A percentile compares a stretch with the other conserved stretches of the same genome.
phyloP scores from a whole-genome alignment of 2,797 vertebrate genomes.

The Lepus townsendii region DNA sequence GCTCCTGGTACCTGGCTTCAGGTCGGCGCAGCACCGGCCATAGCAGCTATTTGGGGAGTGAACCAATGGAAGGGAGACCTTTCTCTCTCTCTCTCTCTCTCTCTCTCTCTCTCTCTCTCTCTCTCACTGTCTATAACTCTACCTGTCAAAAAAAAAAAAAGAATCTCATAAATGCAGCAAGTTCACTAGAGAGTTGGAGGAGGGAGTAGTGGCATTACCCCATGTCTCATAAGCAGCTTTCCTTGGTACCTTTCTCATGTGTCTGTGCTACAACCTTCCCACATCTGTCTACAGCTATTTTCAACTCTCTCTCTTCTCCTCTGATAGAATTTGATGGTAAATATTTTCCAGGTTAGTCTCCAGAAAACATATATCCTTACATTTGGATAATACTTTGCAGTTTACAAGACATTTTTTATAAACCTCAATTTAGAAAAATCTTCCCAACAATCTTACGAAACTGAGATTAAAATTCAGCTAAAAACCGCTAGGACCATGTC shows the following conservation, averaged over 20 bases:
- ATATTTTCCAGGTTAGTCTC: neutral
- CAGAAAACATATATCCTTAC: neutral
- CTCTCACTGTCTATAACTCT: too few relatives aligned
- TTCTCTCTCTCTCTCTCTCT: too few relatives aligned
- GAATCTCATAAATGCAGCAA: neutral
- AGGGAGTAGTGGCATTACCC: neutral
- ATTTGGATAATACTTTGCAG: neutral
- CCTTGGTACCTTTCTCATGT: neutral
- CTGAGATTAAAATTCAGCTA: neutral
- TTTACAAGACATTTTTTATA: neutral
- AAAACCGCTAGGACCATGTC: neutral
- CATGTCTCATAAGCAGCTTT: neutral
- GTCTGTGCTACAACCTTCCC: too few relatives aligned
- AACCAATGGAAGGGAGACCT: too few relatives aligned
- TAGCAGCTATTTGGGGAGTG: too few relatives aligned
- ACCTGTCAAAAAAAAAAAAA: neutral
- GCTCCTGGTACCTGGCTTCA: too few relatives aligned
- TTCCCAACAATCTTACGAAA: neutral
- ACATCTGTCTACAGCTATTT: neutral
- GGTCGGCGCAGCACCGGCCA: too few relatives aligned
- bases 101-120: too few relatives aligned
- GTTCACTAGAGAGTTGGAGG: neutral
- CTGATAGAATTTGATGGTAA: neutral
- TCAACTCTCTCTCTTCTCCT: neutral
- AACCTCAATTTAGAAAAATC: neutral